Evolutionary conservation across 2,797 vertebrate genomes (phyloP).

Genomic region (Tokudaia tokunoshimensis): DNA sequence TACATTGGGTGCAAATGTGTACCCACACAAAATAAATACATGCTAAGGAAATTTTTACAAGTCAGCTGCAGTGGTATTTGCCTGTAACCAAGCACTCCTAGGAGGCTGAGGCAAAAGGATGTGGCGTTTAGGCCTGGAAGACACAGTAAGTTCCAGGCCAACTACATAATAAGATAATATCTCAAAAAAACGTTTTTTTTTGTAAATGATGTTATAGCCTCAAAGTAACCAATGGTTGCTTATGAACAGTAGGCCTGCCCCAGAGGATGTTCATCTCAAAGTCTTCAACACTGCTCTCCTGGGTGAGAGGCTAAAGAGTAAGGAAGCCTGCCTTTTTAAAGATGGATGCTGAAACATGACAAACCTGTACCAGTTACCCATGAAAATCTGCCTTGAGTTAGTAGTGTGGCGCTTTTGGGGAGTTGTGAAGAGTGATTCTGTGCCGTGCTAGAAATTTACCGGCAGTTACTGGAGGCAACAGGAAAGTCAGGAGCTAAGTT

Average conservation of each 20-base stretch:
- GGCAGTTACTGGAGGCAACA: slow-evolving; percentile 7
- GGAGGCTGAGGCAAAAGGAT: not conserved
- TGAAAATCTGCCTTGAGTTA: not conserved
- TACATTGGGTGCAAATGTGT: not conserved
- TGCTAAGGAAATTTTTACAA: not conserved
- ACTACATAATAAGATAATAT: not conserved
- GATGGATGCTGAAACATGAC: not conserved
- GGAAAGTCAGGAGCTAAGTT: not conserved
- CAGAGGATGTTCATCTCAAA: not conserved
- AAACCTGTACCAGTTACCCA: not conserved
- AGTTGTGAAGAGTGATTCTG: not conserved
- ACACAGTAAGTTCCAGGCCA: not conserved
- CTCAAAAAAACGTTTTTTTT: not conserved
- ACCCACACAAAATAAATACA: not conserved
- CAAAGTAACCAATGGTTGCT: not conserved
- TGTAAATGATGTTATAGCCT: not conserved
- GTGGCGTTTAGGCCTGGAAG: not conserved
- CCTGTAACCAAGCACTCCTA: not conserved
- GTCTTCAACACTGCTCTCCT: not conserved
- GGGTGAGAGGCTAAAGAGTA: not conserved
- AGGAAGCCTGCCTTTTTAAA: not conserved
- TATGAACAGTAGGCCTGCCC: not conserved
- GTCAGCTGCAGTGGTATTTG: not conserved
- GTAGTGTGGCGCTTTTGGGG: not conserved
- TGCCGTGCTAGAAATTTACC: not conserved